Percentiles rank a stretch among this genome's conserved stretches.
Evolutionary conservation across 2,797 vertebrate species (phyloP).

Genomic region (Hypotaenidia philippensis): DNA sequence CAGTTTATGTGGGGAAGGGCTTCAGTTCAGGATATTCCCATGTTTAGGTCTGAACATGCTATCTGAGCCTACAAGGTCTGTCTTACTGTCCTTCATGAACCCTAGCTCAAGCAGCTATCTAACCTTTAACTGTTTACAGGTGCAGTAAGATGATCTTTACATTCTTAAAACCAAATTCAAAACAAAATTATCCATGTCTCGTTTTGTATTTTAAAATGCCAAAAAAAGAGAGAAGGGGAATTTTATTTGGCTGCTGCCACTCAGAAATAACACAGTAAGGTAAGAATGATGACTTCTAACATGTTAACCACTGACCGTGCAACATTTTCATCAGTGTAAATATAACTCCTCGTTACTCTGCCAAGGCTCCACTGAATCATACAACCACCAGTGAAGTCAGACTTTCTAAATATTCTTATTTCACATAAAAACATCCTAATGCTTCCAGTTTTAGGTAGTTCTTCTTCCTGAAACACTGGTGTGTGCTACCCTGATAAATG

Average conservation of each 20-base stretch:
- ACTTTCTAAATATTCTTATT: slow-evolving; percentile 59
- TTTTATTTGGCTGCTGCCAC: slow-evolving; percentile 22
- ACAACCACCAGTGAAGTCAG: slow-evolving; percentile 56
- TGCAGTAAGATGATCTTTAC: background rate
- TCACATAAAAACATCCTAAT: slow-evolving; percentile 30
- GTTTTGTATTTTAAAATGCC: background rate
- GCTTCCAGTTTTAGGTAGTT: slow-evolving; percentile 24
- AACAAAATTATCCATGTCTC: background rate
- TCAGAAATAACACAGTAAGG: slow-evolving; percentile 49
- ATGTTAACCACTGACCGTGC: slow-evolving; percentile 51
- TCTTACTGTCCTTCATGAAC: background rate
- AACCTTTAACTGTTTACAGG: background rate
- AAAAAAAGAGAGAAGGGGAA: background rate
- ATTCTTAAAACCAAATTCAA: background rate
- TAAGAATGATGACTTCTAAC: slow-evolving; percentile 56
- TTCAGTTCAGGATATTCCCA: background rate
- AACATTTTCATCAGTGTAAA: slow-evolving; percentile 51
- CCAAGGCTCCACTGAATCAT: slow-evolving; percentile 58
- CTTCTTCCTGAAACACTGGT: background rate
- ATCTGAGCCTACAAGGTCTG: background rate
- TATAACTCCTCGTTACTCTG: slow-evolving; percentile 36
- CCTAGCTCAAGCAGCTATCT: background rate
- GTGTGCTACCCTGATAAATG: background rate
- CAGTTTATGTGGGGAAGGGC: background rate
- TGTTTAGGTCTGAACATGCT: background rate